Evolutionary conservation across 2,888 invertebrate species (phyloP).

Genomic region (Acrobasis consociella): DNA sequence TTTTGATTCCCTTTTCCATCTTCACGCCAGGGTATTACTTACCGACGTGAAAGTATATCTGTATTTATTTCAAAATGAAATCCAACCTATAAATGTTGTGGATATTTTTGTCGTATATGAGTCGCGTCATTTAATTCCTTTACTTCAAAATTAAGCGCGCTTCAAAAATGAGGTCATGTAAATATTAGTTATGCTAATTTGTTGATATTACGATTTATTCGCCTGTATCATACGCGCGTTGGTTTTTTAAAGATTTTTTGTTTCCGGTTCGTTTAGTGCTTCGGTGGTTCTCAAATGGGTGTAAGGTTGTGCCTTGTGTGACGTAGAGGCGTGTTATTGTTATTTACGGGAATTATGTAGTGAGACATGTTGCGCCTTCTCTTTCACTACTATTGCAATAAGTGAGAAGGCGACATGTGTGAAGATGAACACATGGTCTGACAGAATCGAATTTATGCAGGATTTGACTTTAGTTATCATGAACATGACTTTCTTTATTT

Average conservation of each 20-base stretch:
- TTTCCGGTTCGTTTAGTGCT: slow-evolving; percentile 8
- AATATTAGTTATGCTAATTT: slow-evolving; percentile 48
- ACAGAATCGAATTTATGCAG: not conserved
- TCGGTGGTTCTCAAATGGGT: slow-evolving; percentile 18
- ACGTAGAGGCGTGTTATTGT: not conserved
- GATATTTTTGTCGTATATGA: not conserved
- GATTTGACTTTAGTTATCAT: slow-evolving; percentile 5
- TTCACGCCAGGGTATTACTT: too few species aligned
- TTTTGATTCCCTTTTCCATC: too few species aligned
- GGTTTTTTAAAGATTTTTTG: slow-evolving; percentile 12
- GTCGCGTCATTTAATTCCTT: not conserved
- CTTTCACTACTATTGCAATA: too few species aligned
- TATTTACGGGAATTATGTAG: too few species aligned
- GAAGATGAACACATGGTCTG: not conserved
- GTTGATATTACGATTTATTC: slow-evolving; percentile 48
- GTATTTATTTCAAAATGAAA: not conserved
- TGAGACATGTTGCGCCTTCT: too few species aligned
- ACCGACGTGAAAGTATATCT: too few species aligned
- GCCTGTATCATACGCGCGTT: slow-evolving; percentile 41
- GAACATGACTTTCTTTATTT: not conserved
- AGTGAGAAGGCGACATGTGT: not conserved
- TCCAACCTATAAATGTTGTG: not conserved
- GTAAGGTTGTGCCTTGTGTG: slow-evolving; percentile 7
- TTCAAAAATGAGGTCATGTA: slow-evolving; percentile 37
- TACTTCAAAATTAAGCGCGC: slow-evolving; percentile 8